phyloP scores from a whole-genome alignment of 2,113 vertebrate genomes.

The Vulpes vulpes region DNA sequence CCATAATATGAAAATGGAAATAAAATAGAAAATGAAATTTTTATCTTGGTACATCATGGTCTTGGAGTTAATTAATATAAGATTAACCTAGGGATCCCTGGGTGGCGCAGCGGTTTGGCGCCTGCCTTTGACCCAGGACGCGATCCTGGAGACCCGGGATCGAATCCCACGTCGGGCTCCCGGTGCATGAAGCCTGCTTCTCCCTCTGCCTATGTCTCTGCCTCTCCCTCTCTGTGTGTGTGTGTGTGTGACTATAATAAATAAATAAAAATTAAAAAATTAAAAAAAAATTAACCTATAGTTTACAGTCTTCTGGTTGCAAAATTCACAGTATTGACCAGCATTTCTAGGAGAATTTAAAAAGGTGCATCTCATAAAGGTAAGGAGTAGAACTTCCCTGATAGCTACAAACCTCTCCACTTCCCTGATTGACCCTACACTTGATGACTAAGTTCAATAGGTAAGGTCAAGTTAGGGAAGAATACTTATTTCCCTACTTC shows the following conservation, averaged over 20 bases:
- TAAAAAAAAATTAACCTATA: not conserved
- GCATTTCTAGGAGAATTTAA: not conserved
- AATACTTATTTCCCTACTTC: not conserved
- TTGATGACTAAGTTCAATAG: not conserved
- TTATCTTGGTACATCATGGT: not conserved
- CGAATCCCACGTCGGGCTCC: too few relatives aligned
- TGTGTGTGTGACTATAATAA: too few relatives aligned
- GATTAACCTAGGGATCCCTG: not conserved
- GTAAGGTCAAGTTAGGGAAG: not conserved
- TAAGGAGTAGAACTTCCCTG: not conserved
- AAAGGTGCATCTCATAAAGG: not conserved
- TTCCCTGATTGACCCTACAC: not conserved
- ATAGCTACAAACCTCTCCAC: not conserved
- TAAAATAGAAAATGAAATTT: constrained; percentile 7
- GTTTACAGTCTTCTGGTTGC: not conserved
- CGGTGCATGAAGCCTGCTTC: too few relatives aligned
- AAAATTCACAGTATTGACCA: not conserved
- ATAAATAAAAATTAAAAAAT: too few relatives aligned
- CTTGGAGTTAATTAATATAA: not conserved
- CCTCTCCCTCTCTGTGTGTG: too few relatives aligned
- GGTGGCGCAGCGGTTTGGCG: too few relatives aligned
- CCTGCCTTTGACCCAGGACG: too few relatives aligned
- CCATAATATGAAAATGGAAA: not conserved
- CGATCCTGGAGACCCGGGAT: too few relatives aligned
- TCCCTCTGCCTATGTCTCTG: too few relatives aligned